Percentiles rank a stretch among this genome's conserved stretches.
Conservation (phyloP, 1,140 invertebrate species). For the Cherax destructor region DNA sequence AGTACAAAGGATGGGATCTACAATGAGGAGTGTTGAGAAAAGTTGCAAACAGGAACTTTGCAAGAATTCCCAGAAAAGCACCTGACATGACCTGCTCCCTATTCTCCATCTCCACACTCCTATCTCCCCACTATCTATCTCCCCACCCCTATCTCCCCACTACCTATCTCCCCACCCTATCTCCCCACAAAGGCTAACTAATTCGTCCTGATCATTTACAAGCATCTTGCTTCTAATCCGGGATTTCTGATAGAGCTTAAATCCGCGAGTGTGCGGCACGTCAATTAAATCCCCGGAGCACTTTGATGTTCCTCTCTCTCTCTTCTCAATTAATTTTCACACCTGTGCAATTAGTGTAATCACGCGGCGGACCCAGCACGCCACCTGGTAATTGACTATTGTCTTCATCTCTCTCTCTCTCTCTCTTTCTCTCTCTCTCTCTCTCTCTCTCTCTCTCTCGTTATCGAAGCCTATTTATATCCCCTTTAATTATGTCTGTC, state of each 20-base stretch:
- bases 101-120: too few relatives aligned
- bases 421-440: constrained; percentile 14
- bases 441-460: constrained; percentile 28
- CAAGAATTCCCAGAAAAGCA: too few relatives aligned
- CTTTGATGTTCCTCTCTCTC: background rate
- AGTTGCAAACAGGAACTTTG: too few relatives aligned
- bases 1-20: too few relatives aligned
- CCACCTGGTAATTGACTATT: background rate
- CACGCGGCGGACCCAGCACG: background rate
- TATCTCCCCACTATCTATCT: background rate
- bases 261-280: background rate
- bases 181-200: background rate
- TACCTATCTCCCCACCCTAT: too few relatives aligned
- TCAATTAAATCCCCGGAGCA: background rate
- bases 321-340: constrained; percentile 21
- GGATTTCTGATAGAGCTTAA: background rate
- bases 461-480: background rate
- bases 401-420: background rate
- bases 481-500: too few relatives aligned
- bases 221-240: background rate
- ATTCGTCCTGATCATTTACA: too few relatives aligned
- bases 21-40: too few relatives aligned
- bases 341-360: constrained; percentile 28
- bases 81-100: too few relatives aligned
- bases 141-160: too few relatives aligned